A percentile compares a stretch with the other conserved stretches of the same genome.
These are phyloP conservation scores for Ataeniobius toweri DNA, from an alignment of 2,797 vertebrate genomes.

Conservation along the genomic window DNA sequence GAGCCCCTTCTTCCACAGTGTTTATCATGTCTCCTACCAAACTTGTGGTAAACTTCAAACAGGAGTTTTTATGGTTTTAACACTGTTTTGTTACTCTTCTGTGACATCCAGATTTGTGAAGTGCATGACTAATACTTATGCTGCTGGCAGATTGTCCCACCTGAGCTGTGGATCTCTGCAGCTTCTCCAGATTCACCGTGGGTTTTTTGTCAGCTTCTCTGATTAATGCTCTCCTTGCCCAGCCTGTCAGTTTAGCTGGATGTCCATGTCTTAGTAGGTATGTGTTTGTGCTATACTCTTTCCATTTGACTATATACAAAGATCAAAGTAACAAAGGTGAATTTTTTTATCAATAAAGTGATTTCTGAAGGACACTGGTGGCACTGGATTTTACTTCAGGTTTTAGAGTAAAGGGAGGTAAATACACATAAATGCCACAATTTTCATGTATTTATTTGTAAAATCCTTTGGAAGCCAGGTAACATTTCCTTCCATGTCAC, in stretches of 20 bases:
- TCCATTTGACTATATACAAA: not conserved
- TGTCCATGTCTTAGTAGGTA: not conserved
- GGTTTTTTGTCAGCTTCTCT: not conserved
- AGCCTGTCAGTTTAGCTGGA: no score
- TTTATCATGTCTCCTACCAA: not conserved
- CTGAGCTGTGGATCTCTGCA: not conserved
- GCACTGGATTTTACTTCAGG: not conserved
- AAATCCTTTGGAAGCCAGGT: not conserved
- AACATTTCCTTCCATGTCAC: not conserved
- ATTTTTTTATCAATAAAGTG: not conserved
- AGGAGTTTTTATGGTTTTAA: not conserved
- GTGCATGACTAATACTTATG: no score
- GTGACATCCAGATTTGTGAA: not conserved
- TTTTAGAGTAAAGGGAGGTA: not conserved
- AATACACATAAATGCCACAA: not conserved
- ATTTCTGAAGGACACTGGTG: not conserved
- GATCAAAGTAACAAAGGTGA: not conserved
- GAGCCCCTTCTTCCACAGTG: not conserved
- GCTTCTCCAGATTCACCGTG: not conserved
- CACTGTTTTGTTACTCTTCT: not conserved
- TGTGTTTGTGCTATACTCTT: no score
- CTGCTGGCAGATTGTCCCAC: not conserved
- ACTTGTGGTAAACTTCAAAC: not conserved
- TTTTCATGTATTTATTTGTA: not conserved
- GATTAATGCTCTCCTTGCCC: not conserved